Evolutionary conservation across 2,113 vertebrate species (phyloP).

Genomic region (Menura novaehollandiae): DNA sequence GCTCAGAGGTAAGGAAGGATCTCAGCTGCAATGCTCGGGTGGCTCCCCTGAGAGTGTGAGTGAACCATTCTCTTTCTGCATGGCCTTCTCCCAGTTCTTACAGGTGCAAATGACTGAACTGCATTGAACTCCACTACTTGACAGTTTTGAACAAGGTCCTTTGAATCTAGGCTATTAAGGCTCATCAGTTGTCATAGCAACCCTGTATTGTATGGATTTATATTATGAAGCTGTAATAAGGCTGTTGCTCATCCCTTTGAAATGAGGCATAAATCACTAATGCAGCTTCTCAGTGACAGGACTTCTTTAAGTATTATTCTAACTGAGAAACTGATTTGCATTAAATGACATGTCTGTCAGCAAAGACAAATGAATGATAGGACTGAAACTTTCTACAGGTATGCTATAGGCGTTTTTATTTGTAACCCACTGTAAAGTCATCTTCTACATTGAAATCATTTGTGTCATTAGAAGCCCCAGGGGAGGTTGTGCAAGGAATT

Average conservation of each 20-base stretch:
- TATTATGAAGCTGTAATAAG: not conserved
- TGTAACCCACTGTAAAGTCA: not conserved
- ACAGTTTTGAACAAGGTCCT: not conserved
- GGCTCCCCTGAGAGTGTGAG: not conserved
- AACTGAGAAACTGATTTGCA: not conserved
- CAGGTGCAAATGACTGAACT: not conserved
- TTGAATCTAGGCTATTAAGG: constrained; percentile 2
- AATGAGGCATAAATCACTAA: constrained; percentile 6
- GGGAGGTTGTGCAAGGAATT: not conserved
- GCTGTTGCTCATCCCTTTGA: not conserved
- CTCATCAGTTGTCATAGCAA: constrained; percentile 13
- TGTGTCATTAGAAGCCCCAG: not conserved
- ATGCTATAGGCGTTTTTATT: not conserved
- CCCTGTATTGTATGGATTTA: not conserved
- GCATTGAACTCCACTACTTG: not conserved
- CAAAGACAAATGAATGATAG: not conserved
- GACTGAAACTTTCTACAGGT: not conserved
- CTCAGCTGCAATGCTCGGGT: not conserved
- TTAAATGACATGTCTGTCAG: not conserved
- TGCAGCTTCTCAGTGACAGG: not conserved
- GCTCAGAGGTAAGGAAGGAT: not conserved
- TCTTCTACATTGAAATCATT: not conserved
- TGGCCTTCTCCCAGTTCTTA: not conserved
- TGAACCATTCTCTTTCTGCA: not conserved
- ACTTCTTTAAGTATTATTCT: not conserved